Evolutionary conservation across 2,797 vertebrate species (phyloP), one percentile per base, ranked within the genome.

Genomic region (Bucorvus abyssinicus): DNA sequence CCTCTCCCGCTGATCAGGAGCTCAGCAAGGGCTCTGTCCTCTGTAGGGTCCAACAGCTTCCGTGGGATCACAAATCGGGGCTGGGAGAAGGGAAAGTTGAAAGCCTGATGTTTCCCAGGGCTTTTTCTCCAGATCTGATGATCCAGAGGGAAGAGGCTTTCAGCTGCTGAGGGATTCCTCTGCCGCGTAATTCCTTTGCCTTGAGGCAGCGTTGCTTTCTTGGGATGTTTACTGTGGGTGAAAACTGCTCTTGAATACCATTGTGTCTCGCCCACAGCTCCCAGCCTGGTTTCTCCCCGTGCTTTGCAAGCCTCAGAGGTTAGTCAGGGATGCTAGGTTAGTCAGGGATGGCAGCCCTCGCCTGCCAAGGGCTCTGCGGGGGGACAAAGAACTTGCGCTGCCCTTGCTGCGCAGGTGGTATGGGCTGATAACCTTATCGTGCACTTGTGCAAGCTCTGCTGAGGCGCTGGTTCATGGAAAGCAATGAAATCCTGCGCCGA

Each of bases 51-150:
- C 59, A 1, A 0, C 32, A 16, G 38, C 47, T 40, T 50, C 78
- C 63, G 19, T 16, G 69, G 74, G 22, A 36, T 76, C 64, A 7
- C 11, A 19, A 45, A 4, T 0, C 0, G 0, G 22, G 30, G 29
- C 0, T 34, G 67, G 55, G 49, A 45, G 52, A 36, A 40, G 30
- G 32, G 19, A 18, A 71, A 57, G 23, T 5, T 79, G 32, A 27
- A 77, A 44, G 49, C 15, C 13, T 14, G 30, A 2, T 12, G 13
- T 17, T 59, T 84, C 38, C 8, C 30, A 1, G 5, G 32, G 15
- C 3, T 52, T 55, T 47, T 34, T 13, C 42, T 26, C 49, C 53
- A 13, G 24, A 12, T 10, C 8, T 16, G 19, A 22, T 45, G 14
- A 40, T 7, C 14, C 29, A 2, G 9, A 17, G 65, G 50, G 38